Conservation (phyloP, 2,797 vertebrate species). For the Poecilia gillii region DNA sequence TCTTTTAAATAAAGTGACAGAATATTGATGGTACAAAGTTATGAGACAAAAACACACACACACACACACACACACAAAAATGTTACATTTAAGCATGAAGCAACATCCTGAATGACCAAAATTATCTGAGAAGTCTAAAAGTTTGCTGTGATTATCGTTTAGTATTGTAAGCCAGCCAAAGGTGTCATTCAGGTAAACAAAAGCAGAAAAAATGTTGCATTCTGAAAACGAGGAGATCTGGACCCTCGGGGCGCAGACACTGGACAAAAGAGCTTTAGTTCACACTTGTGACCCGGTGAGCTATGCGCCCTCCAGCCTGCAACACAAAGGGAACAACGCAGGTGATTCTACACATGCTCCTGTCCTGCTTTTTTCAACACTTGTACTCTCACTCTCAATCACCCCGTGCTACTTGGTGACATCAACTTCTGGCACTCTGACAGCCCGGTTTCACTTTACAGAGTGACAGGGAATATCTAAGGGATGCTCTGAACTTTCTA, state of each 20-base stretch:
- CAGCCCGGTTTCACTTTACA: slow-evolving; percentile 78
- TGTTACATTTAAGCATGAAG: background rate
- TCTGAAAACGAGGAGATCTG: slow-evolving; percentile 54
- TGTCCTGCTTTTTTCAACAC: slow-evolving; percentile 75
- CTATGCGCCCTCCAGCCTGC: slow-evolving; percentile 66
- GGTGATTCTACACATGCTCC: slow-evolving; percentile 75
- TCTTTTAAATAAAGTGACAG: background rate
- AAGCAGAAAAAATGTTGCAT: slow-evolving; percentile 45
- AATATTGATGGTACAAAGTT: background rate
- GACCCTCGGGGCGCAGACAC: slow-evolving; percentile 62
- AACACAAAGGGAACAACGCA: slow-evolving; percentile 69
- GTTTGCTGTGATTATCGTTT: slow-evolving; percentile 8
- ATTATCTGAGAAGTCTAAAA: slow-evolving; percentile 19
- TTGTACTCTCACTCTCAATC: slow-evolving; percentile 72
- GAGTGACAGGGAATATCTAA: slow-evolving; percentile 43
- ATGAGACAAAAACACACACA: background rate
- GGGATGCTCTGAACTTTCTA: slow-evolving; percentile 24
- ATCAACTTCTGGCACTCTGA: slow-evolving; percentile 76
- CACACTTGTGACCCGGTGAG: slow-evolving; percentile 77
- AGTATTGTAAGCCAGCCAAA: slow-evolving; percentile 16
- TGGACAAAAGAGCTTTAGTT: slow-evolving; percentile 73
- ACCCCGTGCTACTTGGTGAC: slow-evolving; percentile 75
- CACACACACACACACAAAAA: background rate
- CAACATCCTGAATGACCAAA: slow-evolving; percentile 13
- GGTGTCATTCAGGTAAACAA: slow-evolving; percentile 38